Evolutionary conservation across 2,113 vertebrate genomes (phyloP).

Genomic region (Candoia aspera): DNA sequence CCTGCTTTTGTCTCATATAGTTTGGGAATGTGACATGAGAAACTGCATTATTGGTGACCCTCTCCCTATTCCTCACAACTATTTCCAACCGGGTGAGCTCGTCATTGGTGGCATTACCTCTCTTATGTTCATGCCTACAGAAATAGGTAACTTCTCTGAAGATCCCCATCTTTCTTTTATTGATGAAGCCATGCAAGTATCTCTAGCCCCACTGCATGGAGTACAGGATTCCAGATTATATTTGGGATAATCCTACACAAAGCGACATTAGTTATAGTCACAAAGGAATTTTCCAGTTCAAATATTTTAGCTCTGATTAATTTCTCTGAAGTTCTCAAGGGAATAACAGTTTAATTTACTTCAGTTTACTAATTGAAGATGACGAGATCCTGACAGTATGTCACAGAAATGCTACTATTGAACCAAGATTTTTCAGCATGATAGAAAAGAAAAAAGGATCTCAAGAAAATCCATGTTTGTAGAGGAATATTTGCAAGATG

Average conservation of each 20-base stretch:
- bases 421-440: not conserved
- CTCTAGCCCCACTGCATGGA: accelerated
- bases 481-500: not conserved
- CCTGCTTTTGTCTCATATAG: not conserved
- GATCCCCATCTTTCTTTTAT: not conserved
- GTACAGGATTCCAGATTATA: not conserved
- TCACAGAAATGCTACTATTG: not conserved
- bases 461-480: not conserved
- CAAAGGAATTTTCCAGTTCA: not conserved
- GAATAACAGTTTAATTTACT: not conserved
- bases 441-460: not conserved
- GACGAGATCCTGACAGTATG: not conserved
- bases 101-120: constrained; percentile 8
- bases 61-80: not conserved
- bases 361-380: not conserved
- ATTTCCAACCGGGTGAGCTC: not conserved
- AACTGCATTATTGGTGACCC: not conserved
- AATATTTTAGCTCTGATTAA: not conserved
- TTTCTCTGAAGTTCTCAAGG: not conserved
- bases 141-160: not conserved
- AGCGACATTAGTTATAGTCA: not conserved
- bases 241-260: not conserved
- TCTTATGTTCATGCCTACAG: not conserved
- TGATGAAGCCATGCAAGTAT: not conserved
- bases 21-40: not conserved